These are phyloP conservation scores for Synanthedon tipuliformis DNA, from an alignment of 2,888 invertebrate genomes.

Conservation along the genomic window DNA sequence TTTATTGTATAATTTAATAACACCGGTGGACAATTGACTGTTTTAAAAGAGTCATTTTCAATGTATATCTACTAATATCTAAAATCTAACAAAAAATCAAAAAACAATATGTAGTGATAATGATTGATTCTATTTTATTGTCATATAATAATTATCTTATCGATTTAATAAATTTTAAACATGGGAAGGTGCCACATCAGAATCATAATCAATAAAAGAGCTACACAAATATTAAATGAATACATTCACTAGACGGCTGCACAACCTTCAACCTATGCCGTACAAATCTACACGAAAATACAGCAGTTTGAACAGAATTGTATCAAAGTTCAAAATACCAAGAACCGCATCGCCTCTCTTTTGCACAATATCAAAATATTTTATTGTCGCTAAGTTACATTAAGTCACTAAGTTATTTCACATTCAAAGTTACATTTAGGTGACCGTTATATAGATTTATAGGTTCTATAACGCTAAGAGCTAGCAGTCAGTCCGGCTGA, in stretches of 20 bases:
- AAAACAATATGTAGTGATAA: too few relatives aligned
- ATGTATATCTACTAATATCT: too few relatives aligned
- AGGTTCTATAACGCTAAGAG: constrained; percentile 6
- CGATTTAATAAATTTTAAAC: too few relatives aligned
- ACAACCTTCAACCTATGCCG: constrained; percentile 43
- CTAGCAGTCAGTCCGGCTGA: constrained; percentile 31
- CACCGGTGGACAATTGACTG: too few relatives aligned
- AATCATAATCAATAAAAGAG: constrained; percentile 1
- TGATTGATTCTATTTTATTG: too few relatives aligned
- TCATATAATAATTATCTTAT: too few relatives aligned
- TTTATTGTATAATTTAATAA: too few relatives aligned
- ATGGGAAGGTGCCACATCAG: too few relatives aligned
- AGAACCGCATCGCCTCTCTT: not conserved
- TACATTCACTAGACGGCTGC: constrained; percentile 17
- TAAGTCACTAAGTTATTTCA: not conserved
- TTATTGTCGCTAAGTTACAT: constrained; percentile 36
- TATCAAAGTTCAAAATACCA: constrained; percentile 9
- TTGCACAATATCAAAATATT: constrained; percentile 36
- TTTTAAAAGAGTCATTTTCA: too few relatives aligned
- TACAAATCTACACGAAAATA: constrained; percentile 6
- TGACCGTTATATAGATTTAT: not conserved
- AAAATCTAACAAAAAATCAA: too few relatives aligned
- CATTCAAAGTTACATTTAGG: not conserved
- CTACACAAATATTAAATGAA: constrained; percentile 15
- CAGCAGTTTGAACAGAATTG: not conserved